Evolutionary conservation across 2,797 vertebrate species (phyloP), one percentile per base, ranked within the genome.

Genomic region (Melanotaenia maccullochi): DNA sequence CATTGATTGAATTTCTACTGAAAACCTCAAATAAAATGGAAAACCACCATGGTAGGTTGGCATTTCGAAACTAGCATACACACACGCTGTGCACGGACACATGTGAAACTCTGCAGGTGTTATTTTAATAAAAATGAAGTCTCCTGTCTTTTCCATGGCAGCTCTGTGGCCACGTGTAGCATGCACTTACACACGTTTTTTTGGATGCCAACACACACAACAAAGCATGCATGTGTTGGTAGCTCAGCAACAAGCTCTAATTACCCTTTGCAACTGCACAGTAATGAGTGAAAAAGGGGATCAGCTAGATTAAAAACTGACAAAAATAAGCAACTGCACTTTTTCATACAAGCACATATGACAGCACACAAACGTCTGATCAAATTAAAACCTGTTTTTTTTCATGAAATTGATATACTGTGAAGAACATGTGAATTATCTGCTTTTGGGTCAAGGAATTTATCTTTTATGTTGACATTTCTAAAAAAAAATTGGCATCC

Each of bases 201-300:
- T n/a, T 2, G 47, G 5, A 73, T 33, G 3, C 14, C 44, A 28
- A 44, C 30, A 47, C 42, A 60, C 61, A 60, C 33, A 30, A 36
- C 47, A 32, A 60, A 12, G 9, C 32, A 62, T 24, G 56, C 20
- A 7, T 35, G 44, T 51, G 12, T 57, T 65, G 52, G 79, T 86
- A 82, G 65, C 83, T 70, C 33, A 62, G 83, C 87, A 90, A 87
- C 82, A 83, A 82, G 68, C 74, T 73, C 64, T 83, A 83, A 86
- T 89, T 80, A 83, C 52, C 42, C 51, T 75, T 64, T 77, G 52
- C 68, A 78, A 79, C 51, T 77, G 47, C 83, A 75, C 60, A 65
- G 51, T 60, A 54, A 82, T 81, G 63, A 78, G 51, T 11, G 60
- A 74, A 60, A 35, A 22, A 8, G 28, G 56, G 36, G 62, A 81